Percentiles rank a stretch among this genome's conserved stretches.
phyloP scores from a whole-genome alignment of 2,888 invertebrate genomes.

The Drosophila picticornis region DNA sequence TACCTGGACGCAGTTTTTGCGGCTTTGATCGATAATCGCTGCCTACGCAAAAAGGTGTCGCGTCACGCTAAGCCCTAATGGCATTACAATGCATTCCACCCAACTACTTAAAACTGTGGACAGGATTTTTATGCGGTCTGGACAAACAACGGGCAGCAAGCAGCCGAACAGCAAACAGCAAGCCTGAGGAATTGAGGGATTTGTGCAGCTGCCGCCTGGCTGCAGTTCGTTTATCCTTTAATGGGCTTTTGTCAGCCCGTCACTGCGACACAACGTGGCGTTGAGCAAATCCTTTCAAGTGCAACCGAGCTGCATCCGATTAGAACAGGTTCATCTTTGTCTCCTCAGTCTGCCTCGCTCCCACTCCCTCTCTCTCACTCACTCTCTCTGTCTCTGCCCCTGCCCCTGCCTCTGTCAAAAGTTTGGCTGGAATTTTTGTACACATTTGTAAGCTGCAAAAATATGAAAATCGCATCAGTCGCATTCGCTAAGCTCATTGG shows the following conservation, averaged over 20 bases:
- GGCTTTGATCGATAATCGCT: slow-evolving; percentile 82
- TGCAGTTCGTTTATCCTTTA: slow-evolving; percentile 69
- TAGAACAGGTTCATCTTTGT: slow-evolving; percentile 79
- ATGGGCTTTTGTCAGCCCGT: slow-evolving; percentile 78
- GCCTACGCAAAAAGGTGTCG: slow-evolving; percentile 75
- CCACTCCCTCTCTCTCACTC: slow-evolving; percentile 34
- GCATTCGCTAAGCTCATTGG: slow-evolving; percentile 69
- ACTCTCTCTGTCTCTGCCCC: slow-evolving; percentile 5
- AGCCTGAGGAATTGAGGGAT: slow-evolving; percentile 28
- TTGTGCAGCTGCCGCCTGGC: slow-evolving; percentile 42
- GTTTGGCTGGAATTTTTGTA: slow-evolving; percentile 60
- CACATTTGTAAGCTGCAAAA: slow-evolving; percentile 36
- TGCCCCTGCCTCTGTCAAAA: slow-evolving; percentile 42
- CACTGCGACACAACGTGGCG: slow-evolving; percentile 33
- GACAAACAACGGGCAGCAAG: slow-evolving; percentile 48
- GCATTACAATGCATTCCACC: slow-evolving; percentile 63
- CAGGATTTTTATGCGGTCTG: slow-evolving; percentile 52
- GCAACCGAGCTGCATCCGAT: slow-evolving; percentile 80
- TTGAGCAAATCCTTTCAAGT: slow-evolving; percentile 76
- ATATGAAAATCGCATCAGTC: slow-evolving; percentile 59
- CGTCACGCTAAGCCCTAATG: slow-evolving; percentile 75
- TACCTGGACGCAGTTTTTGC: slow-evolving; percentile 73
- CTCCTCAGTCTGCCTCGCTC: slow-evolving; percentile 45
- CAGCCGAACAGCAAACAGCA: slow-evolving; percentile 39
- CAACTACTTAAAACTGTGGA: slow-evolving; percentile 37